Evolutionary conservation across 2,797 vertebrate genomes (phyloP).

Genomic region (Gallinago nigripennis): DNA sequence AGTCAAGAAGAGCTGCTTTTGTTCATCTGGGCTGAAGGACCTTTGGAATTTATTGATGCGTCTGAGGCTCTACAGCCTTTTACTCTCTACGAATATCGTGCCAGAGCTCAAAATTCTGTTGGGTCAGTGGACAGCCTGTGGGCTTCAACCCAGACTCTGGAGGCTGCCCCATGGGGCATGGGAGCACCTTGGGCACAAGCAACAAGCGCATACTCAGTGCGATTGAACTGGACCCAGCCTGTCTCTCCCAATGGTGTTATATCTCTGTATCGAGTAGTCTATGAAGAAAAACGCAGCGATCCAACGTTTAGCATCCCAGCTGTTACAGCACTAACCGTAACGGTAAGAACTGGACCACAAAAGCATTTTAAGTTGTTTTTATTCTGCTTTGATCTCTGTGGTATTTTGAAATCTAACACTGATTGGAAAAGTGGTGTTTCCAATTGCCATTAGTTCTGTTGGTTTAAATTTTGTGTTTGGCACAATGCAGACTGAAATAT

Average conservation of each 20-base stretch:
- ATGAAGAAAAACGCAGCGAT: conserved; percentile 80
- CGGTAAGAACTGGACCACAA: conserved; percentile 78
- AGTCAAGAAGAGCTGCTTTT: conserved; percentile 82
- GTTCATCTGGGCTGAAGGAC: conserved; percentile 86
- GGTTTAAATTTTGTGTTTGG: neutral
- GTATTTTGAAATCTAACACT: neutral
- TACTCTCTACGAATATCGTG: conserved; percentile 85
- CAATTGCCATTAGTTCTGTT: neutral
- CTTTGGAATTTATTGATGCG: conserved; percentile 84
- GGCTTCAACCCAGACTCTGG: conserved; percentile 80
- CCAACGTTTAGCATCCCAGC: conserved; percentile 76
- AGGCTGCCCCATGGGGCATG: conserved; percentile 83
- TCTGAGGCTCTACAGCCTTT: conserved; percentile 82
- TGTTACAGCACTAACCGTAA: conserved; percentile 83
- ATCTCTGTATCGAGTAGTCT: conserved; percentile 83
- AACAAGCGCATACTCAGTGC: conserved; percentile 76
- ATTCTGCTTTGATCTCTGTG: neutral
- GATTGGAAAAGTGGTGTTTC: neutral
- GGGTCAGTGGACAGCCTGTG: conserved; percentile 85
- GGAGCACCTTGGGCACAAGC: conserved; percentile 77
- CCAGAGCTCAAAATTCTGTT: conserved; percentile 82
- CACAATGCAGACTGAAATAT: neutral
- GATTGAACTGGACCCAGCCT: conserved; percentile 86
- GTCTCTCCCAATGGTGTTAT: conserved; percentile 84
- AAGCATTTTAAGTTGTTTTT: neutral